Percentiles rank a stretch among this genome's conserved stretches.
phyloP scores from a whole-genome alignment of 2,888 invertebrate genomes.

The Scaptomyza caliginosa region DNA sequence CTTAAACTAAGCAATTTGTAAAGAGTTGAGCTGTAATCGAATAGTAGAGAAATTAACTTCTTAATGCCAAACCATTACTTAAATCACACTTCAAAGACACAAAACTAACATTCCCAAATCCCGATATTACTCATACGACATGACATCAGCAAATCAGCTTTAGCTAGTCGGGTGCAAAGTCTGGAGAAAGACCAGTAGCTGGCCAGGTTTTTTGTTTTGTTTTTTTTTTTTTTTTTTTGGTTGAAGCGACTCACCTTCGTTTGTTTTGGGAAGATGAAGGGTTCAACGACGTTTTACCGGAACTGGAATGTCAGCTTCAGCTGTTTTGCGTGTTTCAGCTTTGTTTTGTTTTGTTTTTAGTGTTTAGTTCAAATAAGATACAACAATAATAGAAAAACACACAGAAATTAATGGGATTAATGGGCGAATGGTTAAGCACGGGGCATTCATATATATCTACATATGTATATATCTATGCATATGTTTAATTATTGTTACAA shows the following conservation, averaged over 20 bases:
- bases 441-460: conserved; percentile 29
- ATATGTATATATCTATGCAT: conserved; percentile 35
- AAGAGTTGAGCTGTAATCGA: too few species aligned
- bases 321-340: conserved; percentile 51
- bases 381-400: conserved; percentile 25
- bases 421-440: conserved; percentile 35
- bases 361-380: conserved; percentile 33
- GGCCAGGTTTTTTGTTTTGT: conserved; percentile 5
- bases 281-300: conserved; percentile 47
- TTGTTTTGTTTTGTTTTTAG: conserved; percentile 46
- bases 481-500: conserved; percentile 55
- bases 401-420: conserved; percentile 70
- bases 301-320: conserved; percentile 62
- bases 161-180: conserved; percentile 11
- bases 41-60: too few species aligned
- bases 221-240: too few species aligned
- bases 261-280: conserved; percentile 6
- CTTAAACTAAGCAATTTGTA: neutral
- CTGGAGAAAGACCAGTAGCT: conserved; percentile 68
- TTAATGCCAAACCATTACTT: neutral
- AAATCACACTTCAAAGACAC: conserved; percentile 1
- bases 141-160: conserved; percentile 62
- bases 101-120: conserved; percentile 5
- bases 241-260: conserved; percentile 58
- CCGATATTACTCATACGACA: conserved; percentile 29